These are phyloP conservation scores for Temnothorax longispinosus DNA, from an alignment of 1,140 invertebrate genomes.

Conservation along the genomic window DNA sequence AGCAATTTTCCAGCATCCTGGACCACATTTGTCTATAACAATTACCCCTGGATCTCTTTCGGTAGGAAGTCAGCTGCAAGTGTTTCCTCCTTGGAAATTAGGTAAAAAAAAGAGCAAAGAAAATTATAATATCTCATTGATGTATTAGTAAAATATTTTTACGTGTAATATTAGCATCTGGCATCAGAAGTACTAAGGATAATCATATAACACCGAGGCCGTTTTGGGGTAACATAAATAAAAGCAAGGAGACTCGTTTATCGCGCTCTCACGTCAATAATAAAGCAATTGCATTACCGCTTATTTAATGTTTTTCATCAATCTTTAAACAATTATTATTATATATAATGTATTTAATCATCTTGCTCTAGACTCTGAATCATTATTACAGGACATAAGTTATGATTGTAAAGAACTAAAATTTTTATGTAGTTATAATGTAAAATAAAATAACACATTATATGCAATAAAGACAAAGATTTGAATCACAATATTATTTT, in stretches of 20 bases:
- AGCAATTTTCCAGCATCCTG: conserved; percentile 80
- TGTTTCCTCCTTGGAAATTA: conserved; percentile 81
- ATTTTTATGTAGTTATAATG: neutral
- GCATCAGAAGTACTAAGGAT: conserved; percentile 68
- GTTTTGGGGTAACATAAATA: conserved; percentile 76
- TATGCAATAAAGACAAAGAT: conserved; percentile 20
- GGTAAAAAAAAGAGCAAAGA: conserved; percentile 66
- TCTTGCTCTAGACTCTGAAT: conserved; percentile 20
- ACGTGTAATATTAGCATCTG: conserved; percentile 63
- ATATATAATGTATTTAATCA: neutral
- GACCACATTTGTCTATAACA: conserved; percentile 77
- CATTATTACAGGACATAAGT: conserved; percentile 48
- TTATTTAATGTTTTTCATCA: conserved; percentile 49
- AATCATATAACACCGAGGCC: conserved; percentile 74
- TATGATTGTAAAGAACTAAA: neutral
- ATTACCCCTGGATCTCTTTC: conserved; percentile 67
- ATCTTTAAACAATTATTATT: conserved; percentile 29
- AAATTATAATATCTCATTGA: neutral
- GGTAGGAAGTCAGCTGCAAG: conserved; percentile 71
- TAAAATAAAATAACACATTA: conserved; percentile 28
- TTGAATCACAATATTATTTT: conserved; percentile 57
- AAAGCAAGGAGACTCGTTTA: conserved; percentile 22
- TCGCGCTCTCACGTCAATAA: conserved; percentile 11
- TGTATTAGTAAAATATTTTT: conserved; percentile 35
- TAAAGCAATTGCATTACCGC: conserved; percentile 62